Conservation (phyloP, 2,888 invertebrate genomes). For the Hemicrepidius hirtus region DNA sequence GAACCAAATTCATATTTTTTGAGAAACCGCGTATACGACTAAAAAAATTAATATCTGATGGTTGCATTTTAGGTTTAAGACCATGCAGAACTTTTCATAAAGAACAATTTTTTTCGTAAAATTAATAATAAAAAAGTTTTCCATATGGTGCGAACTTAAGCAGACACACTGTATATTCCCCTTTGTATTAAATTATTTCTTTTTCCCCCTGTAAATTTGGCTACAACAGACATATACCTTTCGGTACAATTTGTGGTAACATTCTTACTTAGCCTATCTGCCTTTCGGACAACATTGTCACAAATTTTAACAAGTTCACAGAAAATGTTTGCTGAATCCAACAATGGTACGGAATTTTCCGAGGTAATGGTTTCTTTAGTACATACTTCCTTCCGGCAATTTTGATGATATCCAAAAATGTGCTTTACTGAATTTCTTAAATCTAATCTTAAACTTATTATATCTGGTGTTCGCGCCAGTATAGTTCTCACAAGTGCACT, state of each 20-base stretch:
- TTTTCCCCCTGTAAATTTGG: conserved; percentile 24
- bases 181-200: conserved; percentile 10
- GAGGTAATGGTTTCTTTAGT: not conserved
- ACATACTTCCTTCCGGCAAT: not conserved
- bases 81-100: too few relatives aligned
- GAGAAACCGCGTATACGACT: too few relatives aligned
- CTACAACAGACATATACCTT: conserved; percentile 3
- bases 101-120: too few relatives aligned
- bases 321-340: conserved; percentile 18
- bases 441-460: not conserved
- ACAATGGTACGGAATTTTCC: conserved; percentile 3
- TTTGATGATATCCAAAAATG: not conserved
- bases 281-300: conserved; percentile 8
- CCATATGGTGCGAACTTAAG: too few relatives aligned
- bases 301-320: not conserved
- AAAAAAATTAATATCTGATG: too few relatives aligned
- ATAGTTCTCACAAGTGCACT: too few relatives aligned
- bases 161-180: too few relatives aligned
- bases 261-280: not conserved
- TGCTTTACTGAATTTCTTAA: not conserved
- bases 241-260: conserved; percentile 13
- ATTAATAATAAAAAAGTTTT: too few relatives aligned
- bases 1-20: too few relatives aligned
- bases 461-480: too few relatives aligned
- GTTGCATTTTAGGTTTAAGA: too few relatives aligned